Percentiles rank a stretch among this genome's conserved stretches.
Conservation (phyloP, 2,113 vertebrate genomes). For the Fulica atra region DNA sequence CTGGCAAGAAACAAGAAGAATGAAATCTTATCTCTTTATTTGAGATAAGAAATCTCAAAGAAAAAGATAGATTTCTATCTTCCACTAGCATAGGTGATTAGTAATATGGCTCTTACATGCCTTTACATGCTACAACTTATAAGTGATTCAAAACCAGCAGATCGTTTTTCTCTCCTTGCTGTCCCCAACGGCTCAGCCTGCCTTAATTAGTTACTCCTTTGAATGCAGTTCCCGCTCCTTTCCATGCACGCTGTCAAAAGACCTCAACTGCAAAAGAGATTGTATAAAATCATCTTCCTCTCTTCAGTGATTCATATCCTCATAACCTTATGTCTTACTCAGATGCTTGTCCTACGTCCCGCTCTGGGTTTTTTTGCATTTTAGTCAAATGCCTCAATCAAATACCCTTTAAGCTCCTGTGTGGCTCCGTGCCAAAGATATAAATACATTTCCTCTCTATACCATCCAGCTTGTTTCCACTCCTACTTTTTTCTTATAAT, state of each 20-base stretch:
- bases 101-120: background rate
- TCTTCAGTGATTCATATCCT: background rate
- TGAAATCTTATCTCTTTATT: background rate
- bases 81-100: background rate
- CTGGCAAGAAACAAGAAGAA: background rate
- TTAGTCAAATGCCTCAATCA: conserved; percentile 46
- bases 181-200: background rate
- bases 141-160: background rate
- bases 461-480: background rate
- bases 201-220: background rate
- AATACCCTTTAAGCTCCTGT: conserved; percentile 1
- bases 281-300: background rate
- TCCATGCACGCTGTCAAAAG: background rate
- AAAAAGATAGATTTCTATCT: background rate
- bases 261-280: background rate
- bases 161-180: background rate
- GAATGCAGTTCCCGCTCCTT: conserved; percentile 5
- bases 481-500: background rate
- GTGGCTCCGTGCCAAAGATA: background rate
- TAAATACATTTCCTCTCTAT: background rate
- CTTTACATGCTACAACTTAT: background rate
- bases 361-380: conserved; percentile 29
- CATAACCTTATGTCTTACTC: background rate
- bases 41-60: background rate
- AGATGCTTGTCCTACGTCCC: background rate